Evolutionary conservation across 2,888 invertebrate genomes (phyloP).

Genomic region (Heteropelma amictum): DNA sequence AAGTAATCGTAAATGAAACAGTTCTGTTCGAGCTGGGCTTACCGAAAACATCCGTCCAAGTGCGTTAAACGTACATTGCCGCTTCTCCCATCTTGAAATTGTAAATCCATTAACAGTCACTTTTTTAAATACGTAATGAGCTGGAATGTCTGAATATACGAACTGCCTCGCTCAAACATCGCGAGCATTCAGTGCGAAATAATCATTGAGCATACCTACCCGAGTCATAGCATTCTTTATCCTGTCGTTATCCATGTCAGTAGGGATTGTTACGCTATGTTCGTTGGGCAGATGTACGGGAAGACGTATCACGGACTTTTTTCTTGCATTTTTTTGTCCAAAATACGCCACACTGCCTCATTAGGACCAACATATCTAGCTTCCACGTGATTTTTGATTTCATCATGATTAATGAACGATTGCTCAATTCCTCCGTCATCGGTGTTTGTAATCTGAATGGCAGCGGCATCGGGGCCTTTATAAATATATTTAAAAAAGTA

Average conservation of each 20-base stretch:
- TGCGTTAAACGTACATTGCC: neutral
- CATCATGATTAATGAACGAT: constrained; percentile 16
- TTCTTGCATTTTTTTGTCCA: constrained; percentile 26
- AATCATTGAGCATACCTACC: constrained; percentile 27
- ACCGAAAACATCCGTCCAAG: constrained; percentile 63
- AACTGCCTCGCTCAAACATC: constrained; percentile 21
- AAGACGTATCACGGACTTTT: constrained; percentile 42
- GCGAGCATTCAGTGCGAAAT: constrained; percentile 21
- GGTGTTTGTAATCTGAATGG: constrained; percentile 51
- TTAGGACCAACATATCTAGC: constrained; percentile 50
- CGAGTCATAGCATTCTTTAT: constrained; percentile 25
- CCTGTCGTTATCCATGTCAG: constrained; percentile 20
- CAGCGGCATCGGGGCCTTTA: constrained; percentile 62
- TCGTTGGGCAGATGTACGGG: constrained; percentile 55
- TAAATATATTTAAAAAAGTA: constrained; percentile 66
- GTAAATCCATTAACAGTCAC: constrained; percentile 19
- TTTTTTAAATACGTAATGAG: constrained; percentile 37
- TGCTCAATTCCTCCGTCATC: constrained; percentile 1
- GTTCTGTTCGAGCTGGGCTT: constrained; percentile 61
- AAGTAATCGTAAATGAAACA: constrained; percentile 61
- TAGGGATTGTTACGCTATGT: constrained; percentile 13
- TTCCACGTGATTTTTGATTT: constrained; percentile 39
- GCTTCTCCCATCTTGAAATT: constrained; percentile 7
- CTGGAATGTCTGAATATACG: constrained; percentile 35
- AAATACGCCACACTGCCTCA: constrained; percentile 15